Evolutionary conservation across 2,113 vertebrate species (phyloP).

Genomic region (Pomatorhinus ruficollis): DNA sequence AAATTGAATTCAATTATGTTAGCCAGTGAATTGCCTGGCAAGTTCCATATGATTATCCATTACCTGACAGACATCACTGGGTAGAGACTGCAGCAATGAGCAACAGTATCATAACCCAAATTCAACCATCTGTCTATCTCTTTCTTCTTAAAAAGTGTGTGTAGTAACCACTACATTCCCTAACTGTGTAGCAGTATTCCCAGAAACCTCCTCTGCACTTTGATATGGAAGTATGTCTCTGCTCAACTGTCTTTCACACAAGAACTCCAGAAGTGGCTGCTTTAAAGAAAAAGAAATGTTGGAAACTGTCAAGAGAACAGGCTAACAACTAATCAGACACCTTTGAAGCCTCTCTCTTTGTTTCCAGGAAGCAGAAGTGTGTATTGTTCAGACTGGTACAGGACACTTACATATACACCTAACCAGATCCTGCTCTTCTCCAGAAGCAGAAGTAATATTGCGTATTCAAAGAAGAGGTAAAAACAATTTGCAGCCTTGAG

Average conservation of each 20-base stretch:
- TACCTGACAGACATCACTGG: neutral
- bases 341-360: neutral
- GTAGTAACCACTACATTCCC: neutral
- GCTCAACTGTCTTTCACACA: neutral
- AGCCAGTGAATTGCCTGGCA: neutral
- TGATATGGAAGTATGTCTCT: neutral
- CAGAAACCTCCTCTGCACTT: neutral
- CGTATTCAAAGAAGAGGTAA: neutral
- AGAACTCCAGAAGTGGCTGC: neutral
- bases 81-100: neutral
- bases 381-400: neutral
- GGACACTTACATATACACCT: neutral
- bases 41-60: neutral
- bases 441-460: neutral
- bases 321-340: neutral
- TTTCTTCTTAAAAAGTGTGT: fast-evolving
- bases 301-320: neutral
- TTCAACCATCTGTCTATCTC: neutral
- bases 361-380: neutral
- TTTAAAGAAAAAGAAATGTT: neutral
- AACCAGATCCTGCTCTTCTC: neutral
- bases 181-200: neutral
- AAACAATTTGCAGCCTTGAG: neutral
- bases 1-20: neutral
- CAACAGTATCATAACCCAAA: neutral